Evolutionary conservation across 2,888 invertebrate genomes (phyloP), one percentile per base, ranked within the genome.

Genomic region (Zhuqinia jingwanae): DNA sequence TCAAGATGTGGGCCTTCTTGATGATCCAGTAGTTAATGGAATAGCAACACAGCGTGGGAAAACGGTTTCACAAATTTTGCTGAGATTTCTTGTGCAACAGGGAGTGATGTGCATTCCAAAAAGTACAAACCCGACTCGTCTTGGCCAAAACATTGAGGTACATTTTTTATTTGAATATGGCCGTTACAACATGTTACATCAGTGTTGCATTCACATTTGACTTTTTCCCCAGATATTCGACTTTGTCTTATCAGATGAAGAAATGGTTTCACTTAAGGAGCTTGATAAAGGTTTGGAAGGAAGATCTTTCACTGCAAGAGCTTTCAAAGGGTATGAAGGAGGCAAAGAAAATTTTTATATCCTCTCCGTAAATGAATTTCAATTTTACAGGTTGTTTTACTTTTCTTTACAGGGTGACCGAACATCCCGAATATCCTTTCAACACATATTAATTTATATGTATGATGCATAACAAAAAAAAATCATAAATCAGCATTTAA

Each of bases 51-150:
- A 93, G 90, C 94, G 95, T 91, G 92, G 93, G 0, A 96, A 96
- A 92, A 94, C 95, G 0, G 93, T 96, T 0, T 97, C 96, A 2
- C 97, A 97, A 92, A 93, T 96, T 45, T 92, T 96, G 45, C 92
- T 98, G 1, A 94, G 96, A 73, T 95, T 95, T 92, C 93, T 95
- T 17, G 91, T 96, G 11, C 96, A 97, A 92, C 94, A 94, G 70
- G 95, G 70, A 3, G 92, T 97, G 50, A 94, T 94, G 3, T 95
- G 95, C 42, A 97, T 98, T 91, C 97, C 97, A 2, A 98, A 98
- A 92, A 97, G 97, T 92, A 95, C 95, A 1, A 96, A 95, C 92
- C 93, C 95, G 0, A 92, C 93, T 11, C 94, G 97, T 87, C 94
- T 98, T 20, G 93, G 94, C 91, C 94, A 96, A 93, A 98, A 98